phyloP scores from a whole-genome alignment of 92 coral and sea anemone species.

The Porites rus region DNA sequence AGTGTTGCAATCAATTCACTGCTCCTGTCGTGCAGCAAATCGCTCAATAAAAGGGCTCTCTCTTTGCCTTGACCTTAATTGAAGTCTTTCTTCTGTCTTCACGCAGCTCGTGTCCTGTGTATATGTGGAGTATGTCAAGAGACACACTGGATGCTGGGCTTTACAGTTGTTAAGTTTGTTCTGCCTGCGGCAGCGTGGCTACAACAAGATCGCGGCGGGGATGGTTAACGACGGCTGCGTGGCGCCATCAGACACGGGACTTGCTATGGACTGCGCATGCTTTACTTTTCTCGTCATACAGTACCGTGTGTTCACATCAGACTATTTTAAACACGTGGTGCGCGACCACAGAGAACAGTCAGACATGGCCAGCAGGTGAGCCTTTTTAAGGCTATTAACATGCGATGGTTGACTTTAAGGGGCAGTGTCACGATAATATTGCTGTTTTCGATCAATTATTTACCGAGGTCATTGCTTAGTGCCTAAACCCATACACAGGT shows the following conservation, averaged over 20 bases:
- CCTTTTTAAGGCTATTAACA: no score
- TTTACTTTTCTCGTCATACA: conserved; percentile 90
- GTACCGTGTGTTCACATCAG: conserved; percentile 89
- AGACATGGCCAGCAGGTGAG: conserved; percentile 88
- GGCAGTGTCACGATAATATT: no score
- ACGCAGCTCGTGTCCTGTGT: conserved; percentile 93
- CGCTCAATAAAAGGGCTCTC: neutral
- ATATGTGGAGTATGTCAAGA: conserved; percentile 88
- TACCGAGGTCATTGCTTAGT: no score
- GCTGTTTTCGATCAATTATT: no score
- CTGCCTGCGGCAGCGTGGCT: conserved; percentile 89
- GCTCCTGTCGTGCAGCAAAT: no score
- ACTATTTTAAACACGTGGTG: conserved; percentile 90
- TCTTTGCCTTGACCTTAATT: neutral
- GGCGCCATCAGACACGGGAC: conserved; percentile 97
- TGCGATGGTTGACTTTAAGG: no score
- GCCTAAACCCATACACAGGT: no score
- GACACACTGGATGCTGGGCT: conserved; percentile 90
- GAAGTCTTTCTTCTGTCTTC: neutral
- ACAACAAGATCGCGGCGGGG: conserved; percentile 69
- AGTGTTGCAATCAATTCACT: no score
- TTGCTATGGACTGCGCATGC: conserved; percentile 99
- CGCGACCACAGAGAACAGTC: conserved; percentile 94
- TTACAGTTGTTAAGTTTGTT: conserved; percentile 94
- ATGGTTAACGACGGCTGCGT: conserved; percentile 72